Conservation (phyloP, 1,140 invertebrate genomes). For the Probaryconus sp. region DNA sequence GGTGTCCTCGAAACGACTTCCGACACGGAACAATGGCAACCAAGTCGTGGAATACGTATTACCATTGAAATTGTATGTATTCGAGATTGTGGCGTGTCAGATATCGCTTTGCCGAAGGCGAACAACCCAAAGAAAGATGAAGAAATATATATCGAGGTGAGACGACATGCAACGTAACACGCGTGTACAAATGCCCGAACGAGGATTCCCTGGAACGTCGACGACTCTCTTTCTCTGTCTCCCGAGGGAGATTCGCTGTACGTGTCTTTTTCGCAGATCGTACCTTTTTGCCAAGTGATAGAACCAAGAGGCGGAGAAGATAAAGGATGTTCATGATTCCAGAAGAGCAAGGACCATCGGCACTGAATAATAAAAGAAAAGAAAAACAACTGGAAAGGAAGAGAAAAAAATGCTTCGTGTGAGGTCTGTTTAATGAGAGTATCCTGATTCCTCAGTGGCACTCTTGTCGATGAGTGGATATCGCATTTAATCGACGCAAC, state of each 20-base stretch:
- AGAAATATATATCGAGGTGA: conserved; percentile 21
- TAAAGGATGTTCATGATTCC: conserved; percentile 1
- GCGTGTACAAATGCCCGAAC: conserved; percentile 30
- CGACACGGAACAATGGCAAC: conserved; percentile 13
- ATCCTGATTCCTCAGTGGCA: not conserved
- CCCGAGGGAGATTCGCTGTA: conserved; percentile 14
- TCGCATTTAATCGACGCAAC: conserved; percentile 9
- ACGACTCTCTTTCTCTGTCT: too few species aligned
- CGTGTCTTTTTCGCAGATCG: not conserved
- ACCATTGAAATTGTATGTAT: conserved; percentile 18
- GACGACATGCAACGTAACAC: conserved; percentile 17
- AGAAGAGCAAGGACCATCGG: too few species aligned
- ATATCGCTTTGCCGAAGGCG: not conserved
- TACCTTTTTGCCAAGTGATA: not conserved
- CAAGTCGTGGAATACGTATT: not conserved
- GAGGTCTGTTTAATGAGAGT: not conserved
- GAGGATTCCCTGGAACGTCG: conserved; percentile 10
- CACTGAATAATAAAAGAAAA: too few species aligned
- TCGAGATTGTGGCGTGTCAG: conserved; percentile 18
- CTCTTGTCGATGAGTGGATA: conserved; percentile 10
- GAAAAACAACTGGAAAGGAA: too few species aligned
- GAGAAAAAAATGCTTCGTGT: not conserved
- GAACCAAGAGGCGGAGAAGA: too few species aligned
- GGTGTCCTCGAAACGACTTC: conserved; percentile 17
- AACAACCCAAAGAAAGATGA: not conserved